Evolutionary conservation across 2,797 vertebrate species (phyloP).

Genomic region (Rhodeus uyekii): DNA sequence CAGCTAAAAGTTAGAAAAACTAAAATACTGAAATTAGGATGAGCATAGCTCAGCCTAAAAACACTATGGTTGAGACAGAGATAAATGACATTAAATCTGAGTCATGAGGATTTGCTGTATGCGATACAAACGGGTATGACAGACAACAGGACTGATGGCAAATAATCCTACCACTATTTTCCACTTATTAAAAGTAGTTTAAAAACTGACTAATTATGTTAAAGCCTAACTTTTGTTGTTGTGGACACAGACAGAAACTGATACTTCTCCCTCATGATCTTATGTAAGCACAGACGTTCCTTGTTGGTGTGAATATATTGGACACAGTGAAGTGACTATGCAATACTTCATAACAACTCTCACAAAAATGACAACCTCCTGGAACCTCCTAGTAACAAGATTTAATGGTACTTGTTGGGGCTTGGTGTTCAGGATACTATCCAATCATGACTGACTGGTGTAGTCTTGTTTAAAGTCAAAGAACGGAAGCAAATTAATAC

Average conservation of each 20-base stretch:
- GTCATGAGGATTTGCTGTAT: background rate
- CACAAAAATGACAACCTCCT: background rate
- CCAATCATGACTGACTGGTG: background rate
- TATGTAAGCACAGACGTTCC: background rate
- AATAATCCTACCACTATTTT: background rate
- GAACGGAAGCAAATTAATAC: background rate
- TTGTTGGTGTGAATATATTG: background rate
- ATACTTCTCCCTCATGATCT: background rate
- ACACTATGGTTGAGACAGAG: background rate
- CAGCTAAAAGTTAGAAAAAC: background rate
- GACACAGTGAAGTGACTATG: background rate
- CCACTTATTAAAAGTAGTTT: conserved; percentile 1
- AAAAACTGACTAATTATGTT: background rate
- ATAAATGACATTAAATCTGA: background rate
- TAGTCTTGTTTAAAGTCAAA: background rate
- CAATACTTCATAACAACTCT: background rate
- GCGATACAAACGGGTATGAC: background rate
- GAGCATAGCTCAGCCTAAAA: background rate
- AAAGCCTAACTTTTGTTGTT: background rate
- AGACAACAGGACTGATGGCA: conserved; percentile 1
- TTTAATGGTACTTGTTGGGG: background rate
- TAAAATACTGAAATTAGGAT: background rate
- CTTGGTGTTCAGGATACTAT: background rate
- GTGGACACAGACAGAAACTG: background rate
- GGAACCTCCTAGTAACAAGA: background rate